A percentile compares a stretch with the other conserved stretches of the same genome.
Evolutionary conservation across 2,797 vertebrate genomes (phyloP).

Genomic region (Kryptopterus vitreolus): DNA sequence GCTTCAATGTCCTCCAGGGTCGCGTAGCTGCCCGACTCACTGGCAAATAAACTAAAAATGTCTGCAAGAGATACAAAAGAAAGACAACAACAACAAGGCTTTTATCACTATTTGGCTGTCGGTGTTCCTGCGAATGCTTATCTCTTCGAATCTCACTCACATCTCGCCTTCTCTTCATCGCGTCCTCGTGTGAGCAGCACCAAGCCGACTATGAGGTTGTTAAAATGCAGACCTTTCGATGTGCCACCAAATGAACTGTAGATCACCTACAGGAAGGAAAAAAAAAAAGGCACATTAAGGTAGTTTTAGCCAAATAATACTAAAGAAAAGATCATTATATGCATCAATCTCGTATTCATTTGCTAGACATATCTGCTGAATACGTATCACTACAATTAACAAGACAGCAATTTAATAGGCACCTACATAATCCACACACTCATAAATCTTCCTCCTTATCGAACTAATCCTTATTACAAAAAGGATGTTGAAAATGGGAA

Average conservation of each 20-base stretch:
- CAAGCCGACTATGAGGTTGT: constrained; percentile 94
- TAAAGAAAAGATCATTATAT: neutral
- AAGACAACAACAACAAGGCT: neutral
- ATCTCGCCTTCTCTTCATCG: constrained; percentile 98
- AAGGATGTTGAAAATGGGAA: neutral
- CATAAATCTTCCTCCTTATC: neutral
- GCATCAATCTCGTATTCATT: neutral
- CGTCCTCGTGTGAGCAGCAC: constrained; percentile 94
- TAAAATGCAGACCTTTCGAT: constrained; percentile 96
- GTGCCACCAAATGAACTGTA: constrained; percentile 95
- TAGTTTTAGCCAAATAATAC: neutral
- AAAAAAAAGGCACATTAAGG: neutral
- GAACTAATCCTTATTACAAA: neutral
- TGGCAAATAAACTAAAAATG: constrained; percentile 98
- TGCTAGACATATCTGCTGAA: neutral
- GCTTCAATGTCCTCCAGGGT: constrained; percentile 94
- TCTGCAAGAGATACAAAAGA: constrained; percentile 70
- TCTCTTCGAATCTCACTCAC: constrained; percentile 72
- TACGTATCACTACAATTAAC: neutral
- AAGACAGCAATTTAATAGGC: neutral
- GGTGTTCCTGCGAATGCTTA: neutral
- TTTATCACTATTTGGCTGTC: neutral
- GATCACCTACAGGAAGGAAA: constrained; percentile 80
- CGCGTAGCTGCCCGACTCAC: constrained; percentile 91
- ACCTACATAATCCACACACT: neutral